A percentile compares a stretch with the other conserved stretches of the same genome.
These are phyloP conservation scores for Halcyon malimbica DNA, from an alignment of 2,113 vertebrate genomes.

Conservation along the genomic window DNA sequence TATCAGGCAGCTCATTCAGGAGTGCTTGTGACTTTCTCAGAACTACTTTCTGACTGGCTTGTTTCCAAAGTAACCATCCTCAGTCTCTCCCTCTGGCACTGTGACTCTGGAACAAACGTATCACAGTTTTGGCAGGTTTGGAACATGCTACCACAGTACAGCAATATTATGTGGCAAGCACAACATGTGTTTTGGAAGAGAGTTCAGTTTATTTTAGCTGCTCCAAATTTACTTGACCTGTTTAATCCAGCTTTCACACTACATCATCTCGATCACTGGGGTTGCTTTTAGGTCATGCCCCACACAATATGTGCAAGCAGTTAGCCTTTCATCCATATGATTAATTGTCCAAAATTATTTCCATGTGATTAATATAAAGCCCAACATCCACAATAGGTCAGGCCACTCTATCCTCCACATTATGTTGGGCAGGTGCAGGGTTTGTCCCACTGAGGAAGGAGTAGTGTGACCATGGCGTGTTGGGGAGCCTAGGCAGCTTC, in stretches of 20 bases:
- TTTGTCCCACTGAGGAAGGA: not conserved
- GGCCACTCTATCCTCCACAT: not conserved
- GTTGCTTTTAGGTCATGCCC: slow-evolving; percentile 37
- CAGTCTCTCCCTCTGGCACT: not conserved
- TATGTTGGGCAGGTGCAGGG: slow-evolving; percentile 3
- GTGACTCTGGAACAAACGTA: slow-evolving; percentile 34
- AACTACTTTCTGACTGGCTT: not conserved
- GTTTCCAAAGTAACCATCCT: slow-evolving; percentile 12
- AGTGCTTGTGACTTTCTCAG: not conserved
- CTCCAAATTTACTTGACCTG: slow-evolving; percentile 62
- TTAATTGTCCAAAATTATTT: slow-evolving; percentile 9
- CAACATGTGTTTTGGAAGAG: slow-evolving; percentile 55
- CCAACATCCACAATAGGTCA: not conserved
- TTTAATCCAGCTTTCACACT: slow-evolving; percentile 61
- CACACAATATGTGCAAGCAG: not conserved
- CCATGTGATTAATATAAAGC: slow-evolving; percentile 15
- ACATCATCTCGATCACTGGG: slow-evolving; percentile 32
- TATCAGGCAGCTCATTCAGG: not conserved
- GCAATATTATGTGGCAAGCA: slow-evolving; percentile 45
- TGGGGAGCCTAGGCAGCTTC: not conserved
- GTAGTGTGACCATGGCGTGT: not conserved
- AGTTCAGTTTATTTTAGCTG: slow-evolving; percentile 52
- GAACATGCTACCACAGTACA: slow-evolving; percentile 23
- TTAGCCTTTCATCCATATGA: not conserved
- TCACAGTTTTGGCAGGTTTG: slow-evolving; percentile 32